Evolutionary conservation across 2,888 invertebrate genomes (phyloP), one percentile per base, ranked within the genome.

Genomic region (Drosophila pegasa): DNA sequence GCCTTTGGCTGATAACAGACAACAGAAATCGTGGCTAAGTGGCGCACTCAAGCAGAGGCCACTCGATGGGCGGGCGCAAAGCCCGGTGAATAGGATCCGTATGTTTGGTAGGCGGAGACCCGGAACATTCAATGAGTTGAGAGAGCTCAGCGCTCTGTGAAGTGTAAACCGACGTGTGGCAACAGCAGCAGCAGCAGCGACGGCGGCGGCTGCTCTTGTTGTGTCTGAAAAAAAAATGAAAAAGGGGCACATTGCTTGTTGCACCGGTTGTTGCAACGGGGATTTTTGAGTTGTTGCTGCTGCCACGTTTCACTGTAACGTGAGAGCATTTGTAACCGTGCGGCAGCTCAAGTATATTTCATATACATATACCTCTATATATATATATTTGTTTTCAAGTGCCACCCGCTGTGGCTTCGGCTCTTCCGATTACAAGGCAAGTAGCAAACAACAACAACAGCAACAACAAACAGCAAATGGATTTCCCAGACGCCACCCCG

Each of bases 91-190:
- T 63, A 71, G 74, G 52, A 25, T 27, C 35, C 50, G 51, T 56
- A 51, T 74, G 71, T 87, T 88, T 78, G 54, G 67, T 66, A 72
- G 87, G 88, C 83, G 84, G 87, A 75, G 75, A 67, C 71, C 51
- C 12, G 35, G 51, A 37, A 25, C 54, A 40, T 41, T 45, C 27
- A 45, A 45, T 45, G 45, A 16, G 45, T 45, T 45, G 45, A 51
- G 41, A 51, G 65, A 69, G 64, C 69, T 65, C 33, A 22, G 74
- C 74, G 80, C 55, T 59, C 59, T 80, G 75, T 84, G 78, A 87
- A 88, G 87, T 87, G 87, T 72, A 86, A 86, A 73, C 71, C 85
- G 85, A 84, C 87, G 89, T 84, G 89, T 71, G 85, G 81, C 79
- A 63, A 41, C 62, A 14, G 50, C 50, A 16, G 68, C 56, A 43